Evolutionary conservation across 2,888 invertebrate species (phyloP), one percentile per base, ranked within the genome.

Genomic region (Eumerus sabulonum): DNA sequence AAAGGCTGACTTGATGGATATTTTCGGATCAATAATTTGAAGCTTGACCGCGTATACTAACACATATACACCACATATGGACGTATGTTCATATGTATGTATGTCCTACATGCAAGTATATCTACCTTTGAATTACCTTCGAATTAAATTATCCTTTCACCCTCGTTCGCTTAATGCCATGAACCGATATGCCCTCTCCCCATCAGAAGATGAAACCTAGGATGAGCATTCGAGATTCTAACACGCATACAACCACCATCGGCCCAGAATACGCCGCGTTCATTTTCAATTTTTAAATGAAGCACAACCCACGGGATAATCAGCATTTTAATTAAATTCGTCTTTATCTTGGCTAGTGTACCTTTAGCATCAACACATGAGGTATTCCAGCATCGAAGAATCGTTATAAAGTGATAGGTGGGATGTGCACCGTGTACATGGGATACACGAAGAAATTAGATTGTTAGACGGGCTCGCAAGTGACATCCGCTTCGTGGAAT

Each of bases 301-400:
- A 63, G 38, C 45, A n/a, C 48, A 60, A 51, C 67, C 68, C 67
- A 64, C 56, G 60, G 48, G 53, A 74, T 76, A 57, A 76, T 81
- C 70, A 76, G 70, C 54, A 76, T 76, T 81, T 81, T 76, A 81
- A 81, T 81, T 81, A 81, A 81, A 79, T 70, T 76, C 64, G 62
- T 53, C 63, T 79, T 63, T 67, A 73, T 77, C 59, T 72, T 56
- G 54, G 44, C 60, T 27, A 27, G 19, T 14, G 59, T 36, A 42
- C 18, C n/a, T n/a, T 56, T 51, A 18, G 27, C 44, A 17, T 27
- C 38, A 62, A 42, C 56, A 62, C 51, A 72, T 67, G 73, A 66
- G 47, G 50, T 77, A 36, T 51, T 16, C 35, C 14, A 42, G 42
- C 11, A 42, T 35, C 59, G 59, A 60, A 59, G 66, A 18, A 56